Conservation (phyloP, 2,113 vertebrate genomes). For the Oryzias celebensis region DNA sequence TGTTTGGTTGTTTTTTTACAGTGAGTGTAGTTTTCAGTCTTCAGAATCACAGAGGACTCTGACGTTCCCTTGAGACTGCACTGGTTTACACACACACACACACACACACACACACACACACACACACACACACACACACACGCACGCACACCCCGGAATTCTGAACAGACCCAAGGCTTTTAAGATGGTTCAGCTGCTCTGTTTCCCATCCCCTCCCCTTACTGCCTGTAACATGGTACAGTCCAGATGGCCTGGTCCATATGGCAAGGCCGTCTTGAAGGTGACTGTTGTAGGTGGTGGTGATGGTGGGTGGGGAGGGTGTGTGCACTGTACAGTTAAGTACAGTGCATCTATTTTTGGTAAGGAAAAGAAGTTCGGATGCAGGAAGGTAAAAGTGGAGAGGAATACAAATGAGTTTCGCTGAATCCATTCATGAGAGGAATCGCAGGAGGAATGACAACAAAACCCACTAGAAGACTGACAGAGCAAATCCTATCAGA, state of each 20-base stretch:
- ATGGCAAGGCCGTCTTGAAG: constrained; percentile 69
- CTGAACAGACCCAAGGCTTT: not conserved
- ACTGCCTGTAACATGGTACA: constrained; percentile 53
- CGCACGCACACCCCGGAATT: constrained; percentile 28
- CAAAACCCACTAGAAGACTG: constrained; percentile 14
- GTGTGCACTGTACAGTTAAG: constrained; percentile 5
- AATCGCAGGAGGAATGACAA: constrained; percentile 44
- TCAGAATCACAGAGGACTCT: constrained; percentile 44
- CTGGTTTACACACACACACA: no score
- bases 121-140: no score
- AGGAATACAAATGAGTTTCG: constrained; percentile 60
- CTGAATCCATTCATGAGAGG: constrained; percentile 39
- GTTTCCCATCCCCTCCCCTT: constrained; percentile 18
- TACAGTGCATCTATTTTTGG: not conserved
- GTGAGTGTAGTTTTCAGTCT: constrained; percentile 18
- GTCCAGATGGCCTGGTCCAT: constrained; percentile 67
- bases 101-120: no score
- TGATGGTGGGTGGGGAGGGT: constrained; percentile 13
- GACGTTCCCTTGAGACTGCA: constrained; percentile 33
- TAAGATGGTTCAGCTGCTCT: constrained; percentile 25
- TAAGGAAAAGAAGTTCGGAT: not conserved
- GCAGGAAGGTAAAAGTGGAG: constrained; percentile 5
- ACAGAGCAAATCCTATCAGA: not conserved
- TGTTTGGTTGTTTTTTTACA: constrained; percentile 44
- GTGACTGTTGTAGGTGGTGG: constrained; percentile 45